Evolutionary conservation across 2,888 invertebrate species (phyloP), one percentile per base, ranked within the genome.

Genomic region (Ophion ellenae): DNA sequence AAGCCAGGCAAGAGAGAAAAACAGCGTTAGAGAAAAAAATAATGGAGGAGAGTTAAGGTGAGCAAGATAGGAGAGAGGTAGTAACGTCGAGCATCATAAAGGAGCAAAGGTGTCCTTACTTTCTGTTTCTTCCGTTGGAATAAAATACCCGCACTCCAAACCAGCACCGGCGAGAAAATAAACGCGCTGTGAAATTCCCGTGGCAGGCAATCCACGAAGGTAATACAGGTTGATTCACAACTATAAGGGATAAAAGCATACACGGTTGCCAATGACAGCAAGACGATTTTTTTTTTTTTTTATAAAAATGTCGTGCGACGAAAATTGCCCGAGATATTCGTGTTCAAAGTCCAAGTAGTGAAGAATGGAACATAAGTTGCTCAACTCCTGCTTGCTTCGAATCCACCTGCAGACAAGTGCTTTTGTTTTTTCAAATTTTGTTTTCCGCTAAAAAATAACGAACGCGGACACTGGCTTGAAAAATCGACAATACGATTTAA

Each of bases 51-150:
- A 53, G 14, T 20, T 7, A 61, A 67, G 24, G 53, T 11, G 53
- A 53, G 53, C 53, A 3, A 53, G 53, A 11, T 14, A 14, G 53
- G 53, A 57, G 24, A 63, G 57, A 5, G 57, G 47, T 24, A 73
- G 24, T 59, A 70, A 84, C 85, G 85, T 83, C 81, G 81, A 83
- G 86, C 70, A 83, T 77, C 83, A 66, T 66, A 73, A 36, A 73
- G 78, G 80, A 83, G 84, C 76, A 85, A 86, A 85, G 87, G 87
- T 87, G 87, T 87, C 88, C 81, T 88, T 88, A 81, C 82, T 70
- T 86, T 80, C 78, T 63, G 82, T 79, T 61, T 83, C 76, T 76
- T 69, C 20, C 40, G 24, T 32, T 14, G 47, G 61, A 61, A 61
- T 40, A 40, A 47, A 75, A 28, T 32, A 47, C 28, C 64, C 28